These are phyloP conservation scores for Tiliqua scincoides DNA, from an alignment of 2,113 vertebrate species.

Conservation along the genomic window DNA sequence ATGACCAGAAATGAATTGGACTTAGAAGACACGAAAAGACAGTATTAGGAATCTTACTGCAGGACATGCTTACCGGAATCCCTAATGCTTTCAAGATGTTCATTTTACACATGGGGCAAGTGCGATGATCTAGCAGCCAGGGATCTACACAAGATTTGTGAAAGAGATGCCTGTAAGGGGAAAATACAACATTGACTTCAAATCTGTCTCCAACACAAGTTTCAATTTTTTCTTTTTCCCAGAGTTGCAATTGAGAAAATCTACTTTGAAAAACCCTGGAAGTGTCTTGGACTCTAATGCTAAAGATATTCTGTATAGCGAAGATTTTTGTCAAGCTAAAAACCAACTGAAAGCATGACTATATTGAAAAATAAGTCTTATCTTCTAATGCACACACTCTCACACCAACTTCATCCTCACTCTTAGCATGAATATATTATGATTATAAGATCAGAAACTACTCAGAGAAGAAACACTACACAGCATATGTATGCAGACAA, in stretches of 20 bases:
- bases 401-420: not conserved
- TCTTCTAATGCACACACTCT: too few relatives aligned
- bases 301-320: not conserved
- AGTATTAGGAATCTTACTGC: not conserved
- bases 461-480: not conserved
- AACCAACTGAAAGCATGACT: not conserved
- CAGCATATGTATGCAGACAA: not conserved
- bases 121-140: constrained; percentile 96
- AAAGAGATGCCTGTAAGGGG: constrained; percentile 91
- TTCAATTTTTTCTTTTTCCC: not conserved
- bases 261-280: not conserved
- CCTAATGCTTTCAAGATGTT: constrained; percentile 98
- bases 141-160: constrained; percentile 98
- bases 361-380: not conserved
- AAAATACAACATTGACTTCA: constrained; percentile 64
- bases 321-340: not conserved
- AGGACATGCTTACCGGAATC: constrained; percentile 85
- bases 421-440: not conserved
- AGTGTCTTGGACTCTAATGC: not conserved
- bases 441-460: not conserved
- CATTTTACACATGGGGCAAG: constrained; percentile 99
- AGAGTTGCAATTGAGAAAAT: not conserved
- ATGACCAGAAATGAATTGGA: not conserved
- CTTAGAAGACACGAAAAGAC: not conserved
- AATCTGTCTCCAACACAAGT: not conserved